A percentile compares a stretch with the other conserved stretches of the same genome.
phyloP scores from a whole-genome alignment of 2,797 vertebrate genomes.

The Stomatorhinus walkeri region DNA sequence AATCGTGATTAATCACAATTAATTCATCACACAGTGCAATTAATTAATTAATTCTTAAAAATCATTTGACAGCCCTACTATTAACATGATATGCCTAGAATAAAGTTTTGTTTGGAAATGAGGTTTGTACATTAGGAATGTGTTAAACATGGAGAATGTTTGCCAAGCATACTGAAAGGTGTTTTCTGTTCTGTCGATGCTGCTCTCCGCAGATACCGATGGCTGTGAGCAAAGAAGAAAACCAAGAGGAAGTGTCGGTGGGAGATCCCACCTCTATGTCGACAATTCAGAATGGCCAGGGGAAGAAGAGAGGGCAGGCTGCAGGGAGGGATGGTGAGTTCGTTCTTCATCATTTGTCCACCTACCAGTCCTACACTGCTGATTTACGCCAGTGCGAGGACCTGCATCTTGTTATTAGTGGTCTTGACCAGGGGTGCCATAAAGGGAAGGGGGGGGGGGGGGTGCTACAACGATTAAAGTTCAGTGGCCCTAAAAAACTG shows the following conservation, averaged over 20 bases:
- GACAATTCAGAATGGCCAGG: constrained; percentile 12
- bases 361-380: background rate
- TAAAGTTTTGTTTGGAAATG: background rate
- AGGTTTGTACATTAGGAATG: background rate
- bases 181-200: background rate
- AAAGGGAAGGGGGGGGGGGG: background rate
- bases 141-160: background rate
- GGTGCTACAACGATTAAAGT: background rate
- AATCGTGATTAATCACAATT: background rate
- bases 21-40: background rate
- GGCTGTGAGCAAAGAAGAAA: background rate
- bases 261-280: background rate
- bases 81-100: background rate
- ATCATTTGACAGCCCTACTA: background rate
- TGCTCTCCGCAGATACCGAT: background rate
- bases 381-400: background rate
- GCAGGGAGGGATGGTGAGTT: constrained; percentile 16
- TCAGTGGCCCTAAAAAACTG: background rate
- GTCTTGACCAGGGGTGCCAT: background rate
- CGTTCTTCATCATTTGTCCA: background rate
- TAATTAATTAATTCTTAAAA: background rate
- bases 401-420: background rate
- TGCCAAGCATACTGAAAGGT: background rate
- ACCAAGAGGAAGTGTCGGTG: background rate
- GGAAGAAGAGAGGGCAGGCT: background rate